Evolutionary conservation across 2,888 invertebrate species (phyloP), one percentile per base, ranked within the genome.

Genomic region (Lobophora halterata): DNA sequence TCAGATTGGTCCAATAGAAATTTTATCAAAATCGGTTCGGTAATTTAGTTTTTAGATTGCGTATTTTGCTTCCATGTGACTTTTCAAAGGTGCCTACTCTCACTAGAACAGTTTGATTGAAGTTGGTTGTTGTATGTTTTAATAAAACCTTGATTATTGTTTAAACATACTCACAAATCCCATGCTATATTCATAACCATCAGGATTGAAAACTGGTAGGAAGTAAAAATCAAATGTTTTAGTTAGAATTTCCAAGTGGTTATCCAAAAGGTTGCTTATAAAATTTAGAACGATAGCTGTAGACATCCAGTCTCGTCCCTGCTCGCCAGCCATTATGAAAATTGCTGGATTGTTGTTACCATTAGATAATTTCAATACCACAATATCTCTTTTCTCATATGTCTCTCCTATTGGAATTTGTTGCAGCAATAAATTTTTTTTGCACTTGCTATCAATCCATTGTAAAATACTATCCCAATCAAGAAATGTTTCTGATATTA

Each of bases 191-290:
- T 51, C 61, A 61, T 79, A 83, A 10, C 86, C 86, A 71, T 86
- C 86, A 36, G 85, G 83, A 58, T 86, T 86, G n/a, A 78, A 52
- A 11, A 80, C 45, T 25, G 86, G 86, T 3, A 82, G 40, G 38
- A 85, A 58, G 49, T 81, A 83, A 43, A 83, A 68, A 49, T 77
- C 71, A 53, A 66, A 81, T 32, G 58, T 41, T 14, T 65, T 40
- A 18, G 55, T 32, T 19, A 80, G 38, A 19, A 28, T 12, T n/a
- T 43, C 40, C 9, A 37, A 44, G 18, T 42, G 50, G 1, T 59
- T 43, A 31, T 62, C 44, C 27, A 77, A 52, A 18, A 80, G 47
- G 12, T 48, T 43, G 7, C 56, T 46, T 6, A 80, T 40, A 28
- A 78, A 66, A 36, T 72, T 72, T 0, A 81, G 37, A 20, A 80